Conservation (phyloP, 2,888 invertebrate genomes). For the Megaustenia siamemsis region DNA sequence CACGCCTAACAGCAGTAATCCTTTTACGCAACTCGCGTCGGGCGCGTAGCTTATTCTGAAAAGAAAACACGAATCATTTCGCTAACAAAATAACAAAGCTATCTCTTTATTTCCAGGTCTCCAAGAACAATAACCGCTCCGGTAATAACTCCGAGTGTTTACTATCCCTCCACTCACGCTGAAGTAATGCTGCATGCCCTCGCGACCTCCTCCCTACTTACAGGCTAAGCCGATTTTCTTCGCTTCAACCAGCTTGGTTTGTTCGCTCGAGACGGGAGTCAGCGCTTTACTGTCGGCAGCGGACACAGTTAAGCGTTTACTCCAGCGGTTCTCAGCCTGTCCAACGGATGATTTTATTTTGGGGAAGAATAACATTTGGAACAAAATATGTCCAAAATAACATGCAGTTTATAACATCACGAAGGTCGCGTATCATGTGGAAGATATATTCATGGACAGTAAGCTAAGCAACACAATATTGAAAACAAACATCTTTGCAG, state of each 20-base stretch:
- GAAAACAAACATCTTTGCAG: too few relatives aligned
- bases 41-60: background rate
- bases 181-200: slow-evolving; percentile 37
- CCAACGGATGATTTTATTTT: too few relatives aligned
- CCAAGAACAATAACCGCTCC: slow-evolving; percentile 25
- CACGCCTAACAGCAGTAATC: background rate
- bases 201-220: slow-evolving; percentile 38
- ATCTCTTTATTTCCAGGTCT: slow-evolving; percentile 13
- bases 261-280: background rate
- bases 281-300: background rate
- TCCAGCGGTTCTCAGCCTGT: too few relatives aligned
- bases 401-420: too few relatives aligned
- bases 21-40: background rate
- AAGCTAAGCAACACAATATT: too few relatives aligned
- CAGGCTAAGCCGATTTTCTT: background rate
- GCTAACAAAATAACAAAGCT: background rate
- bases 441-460: too few relatives aligned
- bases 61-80: background rate
- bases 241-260: background rate
- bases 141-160: slow-evolving; percentile 34
- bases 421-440: too few relatives aligned
- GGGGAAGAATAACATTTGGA: too few relatives aligned
- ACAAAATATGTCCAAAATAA: too few relatives aligned
- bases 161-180: slow-evolving; percentile 40
- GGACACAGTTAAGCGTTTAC: background rate